phyloP scores from a whole-genome alignment of 2,797 vertebrate species.

The Tenualosa ilisha region DNA sequence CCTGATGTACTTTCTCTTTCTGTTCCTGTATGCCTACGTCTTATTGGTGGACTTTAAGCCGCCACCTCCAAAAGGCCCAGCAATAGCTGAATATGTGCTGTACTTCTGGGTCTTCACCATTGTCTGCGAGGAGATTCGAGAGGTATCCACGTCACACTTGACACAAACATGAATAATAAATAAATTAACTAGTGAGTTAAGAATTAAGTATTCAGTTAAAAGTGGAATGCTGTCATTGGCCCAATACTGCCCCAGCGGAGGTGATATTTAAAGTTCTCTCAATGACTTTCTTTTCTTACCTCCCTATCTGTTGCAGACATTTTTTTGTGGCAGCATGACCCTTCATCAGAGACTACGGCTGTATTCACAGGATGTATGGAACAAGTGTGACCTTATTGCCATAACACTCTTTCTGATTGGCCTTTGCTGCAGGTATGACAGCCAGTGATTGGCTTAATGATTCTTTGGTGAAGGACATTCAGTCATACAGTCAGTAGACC shows the following conservation, averaged over 20 bases:
- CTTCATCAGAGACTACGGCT: slow-evolving; percentile 70
- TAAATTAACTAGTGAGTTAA: background rate
- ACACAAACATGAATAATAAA: background rate
- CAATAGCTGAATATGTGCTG: slow-evolving; percentile 73
- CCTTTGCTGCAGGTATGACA: slow-evolving; percentile 75
- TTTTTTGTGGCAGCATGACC: slow-evolving; percentile 66
- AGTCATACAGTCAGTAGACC: background rate
- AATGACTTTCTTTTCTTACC: slow-evolving; percentile 6
- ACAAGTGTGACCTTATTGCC: slow-evolving; percentile 84
- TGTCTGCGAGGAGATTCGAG: slow-evolving; percentile 87
- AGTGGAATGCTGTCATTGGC: background rate
- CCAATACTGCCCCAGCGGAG: too few species aligned
- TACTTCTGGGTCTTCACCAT: slow-evolving; percentile 93
- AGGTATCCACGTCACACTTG: slow-evolving; percentile 62
- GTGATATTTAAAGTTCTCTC: background rate
- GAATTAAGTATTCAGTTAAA: background rate
- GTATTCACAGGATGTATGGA: slow-evolving; percentile 86
- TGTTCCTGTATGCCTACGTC: slow-evolving; percentile 86
- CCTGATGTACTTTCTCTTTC: slow-evolving; percentile 89
- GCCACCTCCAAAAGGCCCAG: slow-evolving; percentile 62
- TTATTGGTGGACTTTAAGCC: slow-evolving; percentile 79
- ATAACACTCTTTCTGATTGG: slow-evolving; percentile 81
- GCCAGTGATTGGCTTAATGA: background rate
- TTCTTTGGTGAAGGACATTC: background rate
- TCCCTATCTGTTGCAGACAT: slow-evolving; percentile 62